phyloP scores from a whole-genome alignment of 2,113 vertebrate genomes.

The Semnornis frantzii region DNA sequence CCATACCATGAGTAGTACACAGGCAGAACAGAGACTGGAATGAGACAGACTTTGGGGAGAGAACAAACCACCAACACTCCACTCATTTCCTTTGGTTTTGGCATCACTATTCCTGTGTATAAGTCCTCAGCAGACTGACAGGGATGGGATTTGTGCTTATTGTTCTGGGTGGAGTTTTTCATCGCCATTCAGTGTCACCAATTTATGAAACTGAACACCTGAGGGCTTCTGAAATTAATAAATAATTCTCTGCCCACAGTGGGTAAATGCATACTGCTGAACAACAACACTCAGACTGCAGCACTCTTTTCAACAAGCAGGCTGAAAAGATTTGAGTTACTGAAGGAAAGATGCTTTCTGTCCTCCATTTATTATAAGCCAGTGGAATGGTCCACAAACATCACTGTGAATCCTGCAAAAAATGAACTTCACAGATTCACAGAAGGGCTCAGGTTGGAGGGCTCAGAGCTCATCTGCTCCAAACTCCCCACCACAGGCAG shows the following conservation, averaged over 20 bases:
- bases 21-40: background rate
- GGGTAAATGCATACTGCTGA: background rate
- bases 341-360: background rate
- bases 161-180: background rate
- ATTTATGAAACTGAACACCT: background rate
- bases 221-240: background rate
- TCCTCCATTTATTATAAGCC: background rate
- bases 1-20: background rate
- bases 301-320: background rate
- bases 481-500: too few relatives aligned
- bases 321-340: background rate
- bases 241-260: background rate
- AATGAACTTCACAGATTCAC: background rate
- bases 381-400: background rate
- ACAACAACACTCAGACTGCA: background rate
- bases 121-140: background rate
- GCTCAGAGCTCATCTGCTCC: too few relatives aligned
- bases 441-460: too few relatives aligned
- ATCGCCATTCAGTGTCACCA: background rate
- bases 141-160: fast-evolving
- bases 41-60: background rate
- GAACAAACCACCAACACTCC: background rate
- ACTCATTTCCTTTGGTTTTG: background rate
- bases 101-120: background rate
- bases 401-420: background rate